A percentile compares a stretch with the other conserved stretches of the same genome.
phyloP scores from a whole-genome alignment of 2,113 vertebrate genomes.

The Pionites leucogaster region DNA sequence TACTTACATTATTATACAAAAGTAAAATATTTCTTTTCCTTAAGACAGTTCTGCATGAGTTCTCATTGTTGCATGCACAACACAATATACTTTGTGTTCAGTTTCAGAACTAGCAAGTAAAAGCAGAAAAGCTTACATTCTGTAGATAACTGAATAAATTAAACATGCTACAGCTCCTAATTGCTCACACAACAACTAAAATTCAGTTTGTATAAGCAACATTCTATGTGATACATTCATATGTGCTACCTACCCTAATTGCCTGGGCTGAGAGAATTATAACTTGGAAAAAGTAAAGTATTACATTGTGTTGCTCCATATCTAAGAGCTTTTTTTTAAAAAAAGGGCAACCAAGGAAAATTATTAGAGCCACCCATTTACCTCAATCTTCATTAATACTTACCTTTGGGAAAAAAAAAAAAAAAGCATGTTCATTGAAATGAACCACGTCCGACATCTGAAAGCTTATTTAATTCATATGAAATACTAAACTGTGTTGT shows the following conservation, averaged over 20 bases:
- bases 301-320: not conserved
- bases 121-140: slow-evolving; percentile 40
- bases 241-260: slow-evolving; percentile 4
- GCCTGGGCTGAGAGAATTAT: not conserved
- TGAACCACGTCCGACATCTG: not conserved
- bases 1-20: not conserved
- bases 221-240: not conserved
- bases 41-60: slow-evolving; percentile 22
- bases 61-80: slow-evolving; percentile 21
- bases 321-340: slow-evolving; percentile 14
- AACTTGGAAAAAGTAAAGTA: not conserved
- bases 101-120: slow-evolving; percentile 20
- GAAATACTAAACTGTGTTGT: not conserved
- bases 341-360: not conserved
- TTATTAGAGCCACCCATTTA: not conserved
- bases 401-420: not conserved
- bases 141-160: slow-evolving; percentile 45
- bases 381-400: slow-evolving; percentile 12
- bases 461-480: slow-evolving; percentile 12
- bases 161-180: slow-evolving; percentile 27
- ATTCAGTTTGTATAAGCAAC: not conserved
- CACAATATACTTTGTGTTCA: slow-evolving; percentile 5
- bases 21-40: slow-evolving; percentile 33
- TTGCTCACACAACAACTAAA: slow-evolving; percentile 5
- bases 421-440: not conserved